Conservation (phyloP, 2,888 invertebrate genomes). For the Drosophila dives region DNA sequence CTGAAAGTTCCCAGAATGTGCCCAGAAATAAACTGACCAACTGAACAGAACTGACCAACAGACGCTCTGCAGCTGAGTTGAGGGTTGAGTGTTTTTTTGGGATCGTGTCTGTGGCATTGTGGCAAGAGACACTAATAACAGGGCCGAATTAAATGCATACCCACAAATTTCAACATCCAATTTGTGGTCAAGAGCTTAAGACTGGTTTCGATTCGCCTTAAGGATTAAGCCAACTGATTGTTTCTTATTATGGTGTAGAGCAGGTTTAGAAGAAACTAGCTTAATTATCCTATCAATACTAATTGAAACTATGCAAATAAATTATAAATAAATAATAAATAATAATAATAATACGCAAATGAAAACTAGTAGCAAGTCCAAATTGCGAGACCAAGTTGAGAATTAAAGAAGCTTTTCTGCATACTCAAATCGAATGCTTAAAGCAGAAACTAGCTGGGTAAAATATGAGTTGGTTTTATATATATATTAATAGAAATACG, state of each 20-base stretch:
- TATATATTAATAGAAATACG: background rate
- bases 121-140: constrained; percentile 44
- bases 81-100: constrained; percentile 11
- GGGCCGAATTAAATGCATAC: constrained; percentile 38
- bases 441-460: background rate
- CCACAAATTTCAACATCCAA: constrained; percentile 2
- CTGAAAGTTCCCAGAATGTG: constrained; percentile 35
- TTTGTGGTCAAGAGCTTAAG: constrained; percentile 4
- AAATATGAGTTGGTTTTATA: background rate
- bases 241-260: background rate
- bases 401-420: fast-evolving
- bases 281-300: background rate
- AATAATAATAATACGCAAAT: background rate
- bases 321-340: too few relatives aligned
- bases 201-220: constrained; percentile 16
- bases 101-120: constrained; percentile 2
- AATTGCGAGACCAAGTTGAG: background rate
- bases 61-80: constrained; percentile 16
- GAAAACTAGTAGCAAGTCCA: background rate
- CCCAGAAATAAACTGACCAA: constrained; percentile 56
- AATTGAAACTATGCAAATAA: background rate
- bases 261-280: background rate
- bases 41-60: constrained; percentile 10
- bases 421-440: background rate
- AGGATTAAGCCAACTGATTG: constrained; percentile 1